Evolutionary conservation across 2,797 vertebrate genomes (phyloP).

Genomic region (Tolypeutes matacus): DNA sequence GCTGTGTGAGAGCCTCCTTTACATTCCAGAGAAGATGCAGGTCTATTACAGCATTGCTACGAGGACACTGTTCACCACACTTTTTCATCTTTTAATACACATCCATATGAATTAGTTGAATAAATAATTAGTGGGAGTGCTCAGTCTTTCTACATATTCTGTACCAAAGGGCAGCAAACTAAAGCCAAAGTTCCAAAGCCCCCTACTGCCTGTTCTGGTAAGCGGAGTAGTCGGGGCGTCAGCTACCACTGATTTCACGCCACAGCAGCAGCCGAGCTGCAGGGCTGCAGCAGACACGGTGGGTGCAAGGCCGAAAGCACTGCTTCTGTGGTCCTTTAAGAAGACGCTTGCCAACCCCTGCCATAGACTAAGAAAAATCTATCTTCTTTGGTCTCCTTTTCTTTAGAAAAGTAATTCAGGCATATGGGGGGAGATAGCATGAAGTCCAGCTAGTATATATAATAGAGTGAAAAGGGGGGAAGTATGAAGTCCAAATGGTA

Average conservation of each 20-base stretch:
- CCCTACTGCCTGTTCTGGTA: background rate
- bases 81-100: background rate
- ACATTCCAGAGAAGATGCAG: background rate
- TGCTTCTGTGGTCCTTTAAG: background rate
- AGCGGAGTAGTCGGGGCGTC: background rate
- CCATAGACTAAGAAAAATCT: background rate
- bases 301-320: background rate
- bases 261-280: background rate
- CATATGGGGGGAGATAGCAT: background rate
- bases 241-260: background rate
- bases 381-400: background rate
- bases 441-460: background rate
- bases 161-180: background rate
- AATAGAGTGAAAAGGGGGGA: background rate
- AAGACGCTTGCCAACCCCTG: background rate
- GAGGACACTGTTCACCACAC: background rate
- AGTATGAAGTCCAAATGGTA: background rate
- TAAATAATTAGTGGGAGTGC: background rate
- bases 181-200: background rate
- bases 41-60: background rate
- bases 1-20: background rate
- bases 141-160: background rate
- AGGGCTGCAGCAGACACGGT: background rate
- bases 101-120: background rate
- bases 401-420: background rate